Conservation (phyloP, 2,797 vertebrate species). For the Eulemur coronatus region DNA sequence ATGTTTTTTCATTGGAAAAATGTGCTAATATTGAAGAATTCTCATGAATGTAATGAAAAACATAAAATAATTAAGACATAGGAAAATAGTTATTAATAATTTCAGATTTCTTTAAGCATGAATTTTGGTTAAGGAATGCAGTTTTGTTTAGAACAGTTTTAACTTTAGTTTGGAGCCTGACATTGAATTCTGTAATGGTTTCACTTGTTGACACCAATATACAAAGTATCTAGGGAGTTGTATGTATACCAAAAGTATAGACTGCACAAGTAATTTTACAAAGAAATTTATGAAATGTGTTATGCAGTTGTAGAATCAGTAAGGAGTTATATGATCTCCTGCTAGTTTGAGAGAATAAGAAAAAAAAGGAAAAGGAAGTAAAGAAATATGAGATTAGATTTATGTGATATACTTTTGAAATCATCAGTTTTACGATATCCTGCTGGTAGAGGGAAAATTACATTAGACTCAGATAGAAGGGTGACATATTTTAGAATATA, state of each 20-base stretch:
- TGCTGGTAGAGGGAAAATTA: slow-evolving; percentile 44
- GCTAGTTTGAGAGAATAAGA: neutral
- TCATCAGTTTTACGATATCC: slow-evolving; percentile 54
- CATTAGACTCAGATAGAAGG: slow-evolving; percentile 50
- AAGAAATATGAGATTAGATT: slow-evolving; percentile 57
- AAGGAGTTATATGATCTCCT: neutral
- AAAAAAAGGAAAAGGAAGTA: neutral
- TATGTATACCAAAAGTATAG: neutral
- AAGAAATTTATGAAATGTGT: slow-evolving; percentile 45
- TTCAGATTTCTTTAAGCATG: neutral
- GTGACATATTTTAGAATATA: slow-evolving; percentile 59
- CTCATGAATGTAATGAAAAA: neutral
- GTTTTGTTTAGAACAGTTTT: neutral
- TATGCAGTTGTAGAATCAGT: neutral
- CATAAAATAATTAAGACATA: neutral
- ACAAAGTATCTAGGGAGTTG: neutral
- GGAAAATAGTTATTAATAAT: neutral
- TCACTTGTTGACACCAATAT: neutral
- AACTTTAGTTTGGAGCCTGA: neutral
- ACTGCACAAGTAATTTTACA: neutral
- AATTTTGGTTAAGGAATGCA: neutral
- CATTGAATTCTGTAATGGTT: neutral
- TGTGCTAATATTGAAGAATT: neutral
- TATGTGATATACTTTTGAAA: slow-evolving; percentile 54
- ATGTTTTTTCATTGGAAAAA: neutral